Evolutionary conservation across 2,113 vertebrate genomes (phyloP).

Genomic region (Mormyrus iriodes): DNA sequence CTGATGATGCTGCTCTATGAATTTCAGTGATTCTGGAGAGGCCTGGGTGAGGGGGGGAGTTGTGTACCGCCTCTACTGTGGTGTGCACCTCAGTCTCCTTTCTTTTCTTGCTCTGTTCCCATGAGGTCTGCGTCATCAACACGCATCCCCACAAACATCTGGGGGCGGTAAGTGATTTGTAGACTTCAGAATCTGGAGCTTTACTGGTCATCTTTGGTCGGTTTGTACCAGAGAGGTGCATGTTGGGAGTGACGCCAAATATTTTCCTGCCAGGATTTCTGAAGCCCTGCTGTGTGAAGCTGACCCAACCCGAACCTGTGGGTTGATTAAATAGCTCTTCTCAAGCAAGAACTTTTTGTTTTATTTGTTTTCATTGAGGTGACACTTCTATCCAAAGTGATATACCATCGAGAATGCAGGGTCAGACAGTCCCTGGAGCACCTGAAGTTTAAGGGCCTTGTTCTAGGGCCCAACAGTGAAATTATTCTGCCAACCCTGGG

Average conservation of each 20-base stretch:
- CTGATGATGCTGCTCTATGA: neutral
- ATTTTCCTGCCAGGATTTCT: neutral
- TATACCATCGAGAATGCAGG: neutral
- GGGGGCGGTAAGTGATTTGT: neutral
- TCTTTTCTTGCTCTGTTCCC: neutral
- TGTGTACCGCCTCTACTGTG: neutral
- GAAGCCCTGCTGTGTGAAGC: neutral
- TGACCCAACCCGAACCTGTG: neutral
- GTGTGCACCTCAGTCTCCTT: neutral
- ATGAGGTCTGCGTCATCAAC: neutral
- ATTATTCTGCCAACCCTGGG: neutral
- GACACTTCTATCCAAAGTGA: neutral
- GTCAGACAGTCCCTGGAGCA: neutral
- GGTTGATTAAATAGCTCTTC: neutral
- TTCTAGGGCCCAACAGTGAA: neutral
- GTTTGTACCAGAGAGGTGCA: neutral
- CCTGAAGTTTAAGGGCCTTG: neutral
- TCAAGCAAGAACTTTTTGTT: neutral
- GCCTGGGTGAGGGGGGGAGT: too few relatives aligned
- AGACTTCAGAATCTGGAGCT: neutral
- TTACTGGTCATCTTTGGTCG: neutral
- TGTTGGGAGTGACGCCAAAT: neutral
- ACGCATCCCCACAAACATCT: neutral
- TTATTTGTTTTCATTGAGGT: neutral
- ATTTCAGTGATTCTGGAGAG: neutral